Evolutionary conservation across 2,888 invertebrate genomes (phyloP), one percentile per base, ranked within the genome.

Genomic region (Bombyx huttoni): DNA sequence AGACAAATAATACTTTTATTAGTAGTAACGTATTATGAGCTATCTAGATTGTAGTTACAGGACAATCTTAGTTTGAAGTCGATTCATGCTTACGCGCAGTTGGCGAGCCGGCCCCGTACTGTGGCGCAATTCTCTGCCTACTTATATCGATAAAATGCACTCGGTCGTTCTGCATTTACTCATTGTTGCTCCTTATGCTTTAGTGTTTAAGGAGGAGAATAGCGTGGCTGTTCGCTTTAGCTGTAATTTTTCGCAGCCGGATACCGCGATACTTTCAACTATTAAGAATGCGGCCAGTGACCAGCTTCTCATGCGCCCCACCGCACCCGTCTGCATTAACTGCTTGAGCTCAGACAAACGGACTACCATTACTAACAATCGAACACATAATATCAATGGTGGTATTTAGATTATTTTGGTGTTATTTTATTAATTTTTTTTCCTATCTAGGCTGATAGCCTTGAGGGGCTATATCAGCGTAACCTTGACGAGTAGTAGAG

Each of bases 221-320:
- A 58, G 58, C 53, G 57, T 57, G 61, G 58, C 61, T 59, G 59
- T 59, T 56, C 54, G 64, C 62, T 65, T 66, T 65, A 68, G 71
- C 76, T 70, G 71, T 75, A 74, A 79, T 81, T 84, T 85, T 86
- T 84, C 78, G 82, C 83, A 80, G 81, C 81, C 87, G 86, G 86
- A 86, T 83, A 74, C 79, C 70, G 78, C 74, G 78, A 80, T 81
- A 83, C 86, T 87, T 87, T 87, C 86, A 85, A 86, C 80, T 80
- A 77, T 67, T 62, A 73, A 75, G 87, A 87, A 87, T 87, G 87
- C 86, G 86, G 87, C 81, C 86, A 83, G 65, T 76, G 82, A 72
- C 81, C 82, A 83, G 78, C 78, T 71, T 76, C 75, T 72, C 69
- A 68, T 70, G 72, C 74, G 68, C 66, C 68, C 57, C 67, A 64